Conservation (phyloP, 2,113 vertebrate species). For the Bombycilla garrulus region DNA sequence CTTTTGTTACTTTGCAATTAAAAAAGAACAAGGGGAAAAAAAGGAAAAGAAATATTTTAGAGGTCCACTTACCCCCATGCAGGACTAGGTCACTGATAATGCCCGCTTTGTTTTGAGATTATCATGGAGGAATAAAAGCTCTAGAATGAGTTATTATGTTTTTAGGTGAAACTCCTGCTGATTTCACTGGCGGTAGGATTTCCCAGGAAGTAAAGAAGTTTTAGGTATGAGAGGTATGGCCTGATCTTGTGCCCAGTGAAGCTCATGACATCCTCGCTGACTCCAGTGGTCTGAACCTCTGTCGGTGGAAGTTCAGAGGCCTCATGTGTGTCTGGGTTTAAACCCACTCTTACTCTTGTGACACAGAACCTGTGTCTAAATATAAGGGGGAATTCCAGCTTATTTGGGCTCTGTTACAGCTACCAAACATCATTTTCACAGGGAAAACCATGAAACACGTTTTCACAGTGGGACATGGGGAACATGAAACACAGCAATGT, state of each 20-base stretch:
- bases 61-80: neutral
- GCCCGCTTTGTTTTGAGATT: neutral
- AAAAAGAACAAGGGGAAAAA: neutral
- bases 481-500: neutral
- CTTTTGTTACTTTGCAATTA: slow-evolving; percentile 6
- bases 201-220: neutral
- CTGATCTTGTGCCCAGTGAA: neutral
- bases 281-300: neutral
- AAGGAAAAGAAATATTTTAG: neutral
- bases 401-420: neutral
- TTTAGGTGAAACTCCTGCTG: slow-evolving; percentile 10
- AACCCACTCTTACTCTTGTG: neutral
- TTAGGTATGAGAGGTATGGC: neutral
- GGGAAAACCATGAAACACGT: neutral
- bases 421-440: neutral
- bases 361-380: neutral
- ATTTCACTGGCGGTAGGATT: neutral
- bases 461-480: neutral
- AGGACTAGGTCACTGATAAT: neutral
- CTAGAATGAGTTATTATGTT: neutral
- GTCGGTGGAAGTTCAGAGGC: neutral
- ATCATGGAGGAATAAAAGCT: neutral
- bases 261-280: neutral
- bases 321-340: neutral
- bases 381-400: neutral